phyloP scores from a whole-genome alignment of 2,797 vertebrate genomes.

The Melanotaenia trifasciata region DNA sequence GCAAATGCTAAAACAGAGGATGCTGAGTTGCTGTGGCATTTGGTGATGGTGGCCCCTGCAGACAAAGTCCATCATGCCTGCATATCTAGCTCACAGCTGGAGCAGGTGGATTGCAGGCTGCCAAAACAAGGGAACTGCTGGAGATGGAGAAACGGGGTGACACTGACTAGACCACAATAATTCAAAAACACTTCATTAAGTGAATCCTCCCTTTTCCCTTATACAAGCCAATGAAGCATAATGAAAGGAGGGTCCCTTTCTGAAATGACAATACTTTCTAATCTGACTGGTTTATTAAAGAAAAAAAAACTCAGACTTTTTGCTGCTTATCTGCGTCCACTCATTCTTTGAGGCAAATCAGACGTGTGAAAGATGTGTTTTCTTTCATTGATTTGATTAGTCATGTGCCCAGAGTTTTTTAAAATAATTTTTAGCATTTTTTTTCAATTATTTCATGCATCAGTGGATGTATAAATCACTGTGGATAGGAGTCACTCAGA shows the following conservation, averaged over 20 bases:
- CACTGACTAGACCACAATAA: constrained; percentile 8
- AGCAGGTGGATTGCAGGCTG: constrained; percentile 62
- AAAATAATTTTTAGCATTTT: background rate
- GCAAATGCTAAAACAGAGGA: constrained; percentile 46
- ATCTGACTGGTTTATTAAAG: constrained; percentile 9
- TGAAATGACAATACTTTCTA: constrained; percentile 45
- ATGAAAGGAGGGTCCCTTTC: constrained; percentile 25
- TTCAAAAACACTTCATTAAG: constrained; percentile 24
- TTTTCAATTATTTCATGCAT: constrained; percentile 31
- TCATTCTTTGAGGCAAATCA: constrained; percentile 25
- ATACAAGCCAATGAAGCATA: background rate
- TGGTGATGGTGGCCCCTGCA: constrained; percentile 48
- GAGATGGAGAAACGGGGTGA: constrained; percentile 16
- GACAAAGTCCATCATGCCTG: constrained; percentile 51
- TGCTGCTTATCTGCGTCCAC: constrained; percentile 17
- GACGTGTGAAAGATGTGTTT: background rate
- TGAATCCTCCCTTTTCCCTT: background rate
- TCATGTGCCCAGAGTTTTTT: constrained; percentile 9
- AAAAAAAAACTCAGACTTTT: constrained; percentile 21
- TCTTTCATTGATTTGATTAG: constrained; percentile 28
- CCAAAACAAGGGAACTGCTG: constrained; percentile 31
- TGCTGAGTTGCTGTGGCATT: constrained; percentile 62
- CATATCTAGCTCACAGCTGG: constrained; percentile 67
- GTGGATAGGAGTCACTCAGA: constrained; percentile 46
- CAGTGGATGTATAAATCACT: constrained; percentile 39